Evolutionary conservation across 2,797 vertebrate genomes (phyloP).

Genomic region (Falco biarmicus): DNA sequence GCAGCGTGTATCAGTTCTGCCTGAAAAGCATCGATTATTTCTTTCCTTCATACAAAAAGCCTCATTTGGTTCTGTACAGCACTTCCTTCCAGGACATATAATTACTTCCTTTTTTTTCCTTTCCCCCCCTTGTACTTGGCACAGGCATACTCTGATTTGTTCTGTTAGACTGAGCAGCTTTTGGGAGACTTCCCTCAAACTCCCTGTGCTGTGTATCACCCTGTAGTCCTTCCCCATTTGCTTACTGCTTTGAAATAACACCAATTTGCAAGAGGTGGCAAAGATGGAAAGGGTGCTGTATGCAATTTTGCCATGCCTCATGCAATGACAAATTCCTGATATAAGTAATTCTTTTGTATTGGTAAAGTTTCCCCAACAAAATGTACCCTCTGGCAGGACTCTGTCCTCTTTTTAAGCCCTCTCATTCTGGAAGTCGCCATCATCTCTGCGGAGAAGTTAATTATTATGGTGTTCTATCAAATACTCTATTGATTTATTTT

Average conservation of each 20-base stretch:
- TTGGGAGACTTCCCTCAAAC: background rate
- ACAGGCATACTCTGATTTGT: background rate
- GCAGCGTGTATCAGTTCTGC: background rate
- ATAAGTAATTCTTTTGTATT: background rate
- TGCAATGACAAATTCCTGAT: background rate
- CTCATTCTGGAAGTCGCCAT: background rate
- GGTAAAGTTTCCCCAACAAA: background rate
- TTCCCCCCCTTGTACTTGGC: background rate
- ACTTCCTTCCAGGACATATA: background rate
- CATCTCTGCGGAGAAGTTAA: background rate
- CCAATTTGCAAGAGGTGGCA: background rate
- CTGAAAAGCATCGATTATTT: background rate
- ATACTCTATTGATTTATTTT: background rate
- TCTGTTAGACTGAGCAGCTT: background rate
- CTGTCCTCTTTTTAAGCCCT: background rate
- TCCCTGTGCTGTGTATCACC: fast-evolving
- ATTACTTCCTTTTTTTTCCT: background rate
- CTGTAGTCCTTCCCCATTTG: background rate
- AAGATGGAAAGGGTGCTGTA: background rate
- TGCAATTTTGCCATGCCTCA: background rate
- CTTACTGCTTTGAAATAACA: background rate
- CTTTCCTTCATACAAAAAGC: background rate
- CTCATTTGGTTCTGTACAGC: background rate
- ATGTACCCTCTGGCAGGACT: background rate
- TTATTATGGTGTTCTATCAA: background rate